Conservation (phyloP, 2,113 vertebrate species). For the Rissa tridactyla region DNA sequence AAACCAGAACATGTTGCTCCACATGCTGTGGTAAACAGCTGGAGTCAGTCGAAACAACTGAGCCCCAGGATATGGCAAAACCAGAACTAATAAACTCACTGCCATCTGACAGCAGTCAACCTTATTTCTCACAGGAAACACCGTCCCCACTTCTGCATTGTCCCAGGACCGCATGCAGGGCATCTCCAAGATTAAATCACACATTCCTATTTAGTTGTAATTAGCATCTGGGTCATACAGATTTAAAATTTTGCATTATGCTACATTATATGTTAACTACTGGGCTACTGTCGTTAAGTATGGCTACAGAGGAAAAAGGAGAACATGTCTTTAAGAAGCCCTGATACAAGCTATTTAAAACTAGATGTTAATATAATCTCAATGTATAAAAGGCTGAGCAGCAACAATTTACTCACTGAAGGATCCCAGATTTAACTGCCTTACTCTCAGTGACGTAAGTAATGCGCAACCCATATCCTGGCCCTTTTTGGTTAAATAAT, state of each 20-base stretch:
- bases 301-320: neutral
- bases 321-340: neutral
- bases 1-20: neutral
- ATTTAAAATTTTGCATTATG: neutral
- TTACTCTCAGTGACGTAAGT: neutral
- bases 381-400: neutral
- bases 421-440: neutral
- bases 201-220: neutral
- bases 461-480: neutral
- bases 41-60: constrained; percentile 41
- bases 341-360: neutral
- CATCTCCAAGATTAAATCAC: neutral
- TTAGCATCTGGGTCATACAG: neutral
- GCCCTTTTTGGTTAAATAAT: neutral
- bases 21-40: constrained; percentile 48
- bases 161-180: neutral
- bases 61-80: constrained; percentile 42
- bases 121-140: neutral
- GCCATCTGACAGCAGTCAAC: neutral
- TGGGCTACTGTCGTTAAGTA: neutral
- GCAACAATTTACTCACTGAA: neutral
- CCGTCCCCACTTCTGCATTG: neutral
- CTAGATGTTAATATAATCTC: neutral
- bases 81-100: neutral
- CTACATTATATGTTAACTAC: neutral